Percentiles rank a stretch among this genome's conserved stretches.
Conservation (phyloP, 2,797 vertebrate species). For the Stomatorhinus walkeri region DNA sequence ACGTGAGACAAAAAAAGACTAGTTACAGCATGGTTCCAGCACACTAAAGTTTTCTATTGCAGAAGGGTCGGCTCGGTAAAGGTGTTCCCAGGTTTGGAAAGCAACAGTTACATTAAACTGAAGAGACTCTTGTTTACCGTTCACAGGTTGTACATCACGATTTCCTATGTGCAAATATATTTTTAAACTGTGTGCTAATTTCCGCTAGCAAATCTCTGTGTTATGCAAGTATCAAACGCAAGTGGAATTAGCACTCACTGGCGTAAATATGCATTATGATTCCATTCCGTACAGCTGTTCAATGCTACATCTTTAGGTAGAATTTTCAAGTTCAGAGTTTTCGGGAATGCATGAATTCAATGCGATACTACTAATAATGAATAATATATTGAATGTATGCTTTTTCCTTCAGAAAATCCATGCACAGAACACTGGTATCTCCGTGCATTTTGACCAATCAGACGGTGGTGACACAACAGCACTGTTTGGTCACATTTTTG, state of each 20-base stretch:
- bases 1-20: neutral
- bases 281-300: neutral
- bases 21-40: neutral
- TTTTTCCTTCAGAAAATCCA: neutral
- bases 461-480: neutral
- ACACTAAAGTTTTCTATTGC: neutral
- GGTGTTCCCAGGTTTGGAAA: neutral
- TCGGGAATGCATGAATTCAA: neutral
- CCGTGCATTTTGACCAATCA: neutral
- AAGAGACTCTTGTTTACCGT: neutral
- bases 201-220: neutral
- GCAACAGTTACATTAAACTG: neutral
- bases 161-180: neutral
- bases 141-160: neutral
- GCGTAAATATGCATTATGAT: neutral
- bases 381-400: neutral
- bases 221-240: neutral
- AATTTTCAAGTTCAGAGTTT: neutral
- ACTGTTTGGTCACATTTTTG: neutral
- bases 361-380: neutral
- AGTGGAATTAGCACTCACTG: neutral
- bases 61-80: neutral
- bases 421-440: neutral
- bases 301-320: neutral
- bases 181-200: neutral